Percentiles rank a stretch among this genome's conserved stretches.
These are phyloP conservation scores for Acanthopleura granulata DNA, from an alignment of 2,888 invertebrate species.

Conservation along the genomic window DNA sequence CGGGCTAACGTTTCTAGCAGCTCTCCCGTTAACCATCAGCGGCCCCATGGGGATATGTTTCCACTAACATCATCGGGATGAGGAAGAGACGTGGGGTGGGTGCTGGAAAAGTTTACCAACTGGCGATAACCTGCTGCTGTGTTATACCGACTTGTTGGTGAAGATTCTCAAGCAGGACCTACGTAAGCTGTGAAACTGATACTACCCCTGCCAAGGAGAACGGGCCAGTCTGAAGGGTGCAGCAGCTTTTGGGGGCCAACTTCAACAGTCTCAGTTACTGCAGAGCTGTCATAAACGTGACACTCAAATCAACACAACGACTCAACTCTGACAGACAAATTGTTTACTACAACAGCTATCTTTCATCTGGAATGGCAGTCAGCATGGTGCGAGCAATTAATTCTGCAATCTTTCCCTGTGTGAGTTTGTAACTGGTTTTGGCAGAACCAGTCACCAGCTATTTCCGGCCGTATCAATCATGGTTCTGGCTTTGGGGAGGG, in stretches of 20 bases:
- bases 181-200: not conserved
- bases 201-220: not conserved
- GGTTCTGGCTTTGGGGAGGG: conserved; percentile 18
- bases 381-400: conserved; percentile 20
- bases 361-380: conserved; percentile 13
- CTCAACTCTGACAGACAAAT: conserved; percentile 19
- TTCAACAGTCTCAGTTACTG: conserved; percentile 18
- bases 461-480: conserved; percentile 38
- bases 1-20: no score
- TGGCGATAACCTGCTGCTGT: no score
- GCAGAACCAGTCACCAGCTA: conserved; percentile 39
- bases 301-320: conserved; percentile 3
- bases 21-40: no score
- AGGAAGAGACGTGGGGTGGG: no score
- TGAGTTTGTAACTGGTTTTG: conserved; percentile 21
- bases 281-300: conserved; percentile 17
- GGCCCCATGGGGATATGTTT: no score
- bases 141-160: no score
- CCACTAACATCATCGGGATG: no score
- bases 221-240: not conserved
- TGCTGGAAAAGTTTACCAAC: no score
- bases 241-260: not conserved
- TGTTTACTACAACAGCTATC: conserved; percentile 15
- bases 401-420: conserved; percentile 19
- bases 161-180: no score